Evolutionary conservation across 2,113 vertebrate species (phyloP).

Genomic region (Pagrus major): DNA sequence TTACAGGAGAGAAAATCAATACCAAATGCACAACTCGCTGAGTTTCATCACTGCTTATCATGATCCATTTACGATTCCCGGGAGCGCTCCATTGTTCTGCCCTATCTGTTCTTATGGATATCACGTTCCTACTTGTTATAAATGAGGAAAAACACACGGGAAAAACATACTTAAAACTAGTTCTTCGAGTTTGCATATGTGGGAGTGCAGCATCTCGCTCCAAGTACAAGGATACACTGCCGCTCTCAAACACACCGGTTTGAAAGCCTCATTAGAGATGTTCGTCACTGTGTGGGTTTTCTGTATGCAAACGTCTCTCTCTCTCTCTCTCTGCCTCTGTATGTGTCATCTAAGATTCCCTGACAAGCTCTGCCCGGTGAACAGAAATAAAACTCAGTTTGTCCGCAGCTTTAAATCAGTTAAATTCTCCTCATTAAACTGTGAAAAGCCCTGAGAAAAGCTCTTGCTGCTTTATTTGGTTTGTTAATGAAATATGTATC

Average conservation of each 20-base stretch:
- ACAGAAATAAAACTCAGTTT: conserved; percentile 14
- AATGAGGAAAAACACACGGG: background rate
- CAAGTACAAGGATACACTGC: background rate
- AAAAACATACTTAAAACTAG: background rate
- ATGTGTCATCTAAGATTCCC: conserved; percentile 26
- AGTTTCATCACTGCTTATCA: conserved; percentile 55
- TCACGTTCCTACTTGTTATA: conserved; percentile 7
- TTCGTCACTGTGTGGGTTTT: conserved; percentile 43
- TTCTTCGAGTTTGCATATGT: conserved; percentile 19
- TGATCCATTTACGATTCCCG: conserved; percentile 26
- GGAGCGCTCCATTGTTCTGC: background rate
- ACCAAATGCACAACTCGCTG: conserved; percentile 30
- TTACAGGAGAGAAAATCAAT: conserved; percentile 69
- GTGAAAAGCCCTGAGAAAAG: conserved; percentile 18
- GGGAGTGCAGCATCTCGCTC: conserved; percentile 15
- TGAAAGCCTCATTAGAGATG: conserved; percentile 57
- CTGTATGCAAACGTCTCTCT: conserved; percentile 28
- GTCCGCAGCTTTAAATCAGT: conserved; percentile 28
- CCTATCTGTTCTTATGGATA: conserved; percentile 1
- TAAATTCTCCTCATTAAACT: conserved; percentile 57
- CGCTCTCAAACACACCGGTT: background rate
- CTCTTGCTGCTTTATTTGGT: conserved; percentile 35
- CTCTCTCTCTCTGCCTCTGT: conserved; percentile 22
- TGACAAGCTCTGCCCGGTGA: conserved; percentile 15
- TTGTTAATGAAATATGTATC: conserved; percentile 44